These are phyloP conservation scores for Pleuronectes platessa DNA, from an alignment of 2,113 vertebrate species.

Conservation along the genomic window DNA sequence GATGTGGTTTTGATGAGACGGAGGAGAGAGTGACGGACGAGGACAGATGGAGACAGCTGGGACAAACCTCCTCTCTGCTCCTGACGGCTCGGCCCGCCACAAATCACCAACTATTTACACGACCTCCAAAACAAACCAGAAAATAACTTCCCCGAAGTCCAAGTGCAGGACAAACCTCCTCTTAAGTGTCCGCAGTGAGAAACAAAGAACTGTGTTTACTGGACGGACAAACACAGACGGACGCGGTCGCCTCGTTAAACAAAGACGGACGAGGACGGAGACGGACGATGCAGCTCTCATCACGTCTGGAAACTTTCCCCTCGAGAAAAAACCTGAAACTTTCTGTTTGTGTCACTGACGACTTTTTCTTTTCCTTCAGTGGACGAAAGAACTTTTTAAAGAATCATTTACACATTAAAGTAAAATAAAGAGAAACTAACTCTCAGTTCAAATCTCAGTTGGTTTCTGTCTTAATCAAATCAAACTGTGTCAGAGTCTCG, in stretches of 20 bases:
- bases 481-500: no score
- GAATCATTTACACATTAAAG: neutral
- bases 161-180: slow-evolving; percentile 36
- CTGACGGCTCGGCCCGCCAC: slow-evolving; percentile 43
- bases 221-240: slow-evolving; percentile 67
- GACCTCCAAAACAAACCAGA: slow-evolving; percentile 59
- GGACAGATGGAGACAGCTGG: slow-evolving; percentile 53
- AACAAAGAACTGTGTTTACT: slow-evolving; percentile 66
- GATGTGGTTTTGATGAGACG: slow-evolving; percentile 30
- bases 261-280: slow-evolving; percentile 34
- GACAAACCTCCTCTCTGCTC: slow-evolving; percentile 34
- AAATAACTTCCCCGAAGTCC: slow-evolving; percentile 59
- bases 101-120: slow-evolving; percentile 70
- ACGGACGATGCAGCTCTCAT: slow-evolving; percentile 27
- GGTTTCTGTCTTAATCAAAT: neutral
- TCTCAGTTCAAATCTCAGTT: no score
- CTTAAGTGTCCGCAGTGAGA: slow-evolving; percentile 51
- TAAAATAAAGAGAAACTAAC: no score
- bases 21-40: slow-evolving; percentile 38
- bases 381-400: neutral
- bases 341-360: neutral
- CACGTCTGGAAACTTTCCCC: slow-evolving; percentile 48
- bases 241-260: slow-evolving; percentile 48
- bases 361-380: no score
- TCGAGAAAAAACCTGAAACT: neutral